A percentile compares a stretch with the other conserved stretches of the same genome.
Evolutionary conservation across 2,797 vertebrate genomes (phyloP).

Genomic region (Triplophysa yarkandensis): DNA sequence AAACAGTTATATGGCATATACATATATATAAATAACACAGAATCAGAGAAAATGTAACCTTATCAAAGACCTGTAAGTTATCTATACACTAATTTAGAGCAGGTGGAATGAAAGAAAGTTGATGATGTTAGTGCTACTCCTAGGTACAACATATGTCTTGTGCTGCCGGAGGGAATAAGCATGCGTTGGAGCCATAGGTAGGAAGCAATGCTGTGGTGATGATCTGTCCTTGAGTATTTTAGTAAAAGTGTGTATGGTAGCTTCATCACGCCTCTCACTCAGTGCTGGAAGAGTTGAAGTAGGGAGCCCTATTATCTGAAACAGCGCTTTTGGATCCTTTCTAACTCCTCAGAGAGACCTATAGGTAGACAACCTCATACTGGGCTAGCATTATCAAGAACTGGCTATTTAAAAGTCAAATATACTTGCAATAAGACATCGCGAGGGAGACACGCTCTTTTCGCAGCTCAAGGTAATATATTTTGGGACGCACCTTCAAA

Average conservation of each 20-base stretch:
- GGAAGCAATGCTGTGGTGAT: too few species aligned
- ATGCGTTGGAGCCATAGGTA: too few species aligned
- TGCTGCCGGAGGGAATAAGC: too few species aligned
- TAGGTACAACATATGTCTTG: too few species aligned
- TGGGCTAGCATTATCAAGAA: not conserved
- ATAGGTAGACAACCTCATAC: slow-evolving; percentile 1
- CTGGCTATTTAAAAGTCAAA: not conserved
- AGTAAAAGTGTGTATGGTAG: not conserved
- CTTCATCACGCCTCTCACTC: not conserved
- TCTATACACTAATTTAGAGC: too few species aligned
- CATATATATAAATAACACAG: too few species aligned
- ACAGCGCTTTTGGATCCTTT: not conserved
- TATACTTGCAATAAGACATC: not conserved
- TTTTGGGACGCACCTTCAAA: not conserved
- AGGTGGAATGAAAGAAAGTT: too few species aligned
- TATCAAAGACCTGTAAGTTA: too few species aligned
- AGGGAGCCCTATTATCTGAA: not conserved
- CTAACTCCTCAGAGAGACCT: slow-evolving; percentile 7
- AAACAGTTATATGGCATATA: too few species aligned
- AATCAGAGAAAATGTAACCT: too few species aligned
- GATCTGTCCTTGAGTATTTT: too few species aligned
- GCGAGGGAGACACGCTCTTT: not conserved
- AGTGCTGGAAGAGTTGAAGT: not conserved
- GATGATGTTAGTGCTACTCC: too few species aligned
- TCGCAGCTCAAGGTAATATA: not conserved